Percentiles rank a stretch among this genome's conserved stretches.
Evolutionary conservation across 2,888 invertebrate species (phyloP).

Genomic region (Parnassius glacialis): DNA sequence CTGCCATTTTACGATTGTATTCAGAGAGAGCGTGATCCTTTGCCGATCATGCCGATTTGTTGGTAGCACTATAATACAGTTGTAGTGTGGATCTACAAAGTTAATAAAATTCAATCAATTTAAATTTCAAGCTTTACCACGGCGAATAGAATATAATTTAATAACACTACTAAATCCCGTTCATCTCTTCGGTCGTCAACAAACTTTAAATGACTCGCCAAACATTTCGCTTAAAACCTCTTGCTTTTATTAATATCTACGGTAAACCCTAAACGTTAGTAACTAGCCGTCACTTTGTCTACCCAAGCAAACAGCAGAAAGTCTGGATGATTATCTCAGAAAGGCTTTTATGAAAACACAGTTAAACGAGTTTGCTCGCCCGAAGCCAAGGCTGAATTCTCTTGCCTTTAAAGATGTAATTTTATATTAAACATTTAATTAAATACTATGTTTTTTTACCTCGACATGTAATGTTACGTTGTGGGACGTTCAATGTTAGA

Average conservation of each 20-base stretch:
- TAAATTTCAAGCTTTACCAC: too few species aligned
- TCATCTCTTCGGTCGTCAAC: background rate
- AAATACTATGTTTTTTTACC: conserved; percentile 4
- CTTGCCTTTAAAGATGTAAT: background rate
- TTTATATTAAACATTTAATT: conserved; percentile 12
- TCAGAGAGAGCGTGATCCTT: too few species aligned
- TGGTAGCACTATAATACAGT: too few species aligned
- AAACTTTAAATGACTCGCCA: background rate
- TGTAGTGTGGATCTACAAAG: too few species aligned
- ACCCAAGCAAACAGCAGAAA: conserved; percentile 7
- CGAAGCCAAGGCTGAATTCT: conserved; percentile 6
- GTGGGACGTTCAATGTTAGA: too few species aligned
- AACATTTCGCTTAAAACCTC: conserved; percentile 1
- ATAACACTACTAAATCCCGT: too few species aligned
- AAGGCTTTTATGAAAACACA: conserved; percentile 22
- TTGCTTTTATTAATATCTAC: conserved; percentile 10
- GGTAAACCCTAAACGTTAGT: background rate
- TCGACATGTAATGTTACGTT: too few species aligned
- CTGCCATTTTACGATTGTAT: too few species aligned
- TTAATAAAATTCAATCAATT: too few species aligned
- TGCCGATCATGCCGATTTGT: too few species aligned
- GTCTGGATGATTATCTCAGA: conserved; percentile 13
- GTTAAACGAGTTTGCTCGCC: conserved; percentile 4
- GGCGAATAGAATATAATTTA: too few species aligned
- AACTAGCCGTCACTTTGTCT: conserved; percentile 8